Conservation (phyloP, 2,888 invertebrate genomes). For the Pammene fasciana region DNA sequence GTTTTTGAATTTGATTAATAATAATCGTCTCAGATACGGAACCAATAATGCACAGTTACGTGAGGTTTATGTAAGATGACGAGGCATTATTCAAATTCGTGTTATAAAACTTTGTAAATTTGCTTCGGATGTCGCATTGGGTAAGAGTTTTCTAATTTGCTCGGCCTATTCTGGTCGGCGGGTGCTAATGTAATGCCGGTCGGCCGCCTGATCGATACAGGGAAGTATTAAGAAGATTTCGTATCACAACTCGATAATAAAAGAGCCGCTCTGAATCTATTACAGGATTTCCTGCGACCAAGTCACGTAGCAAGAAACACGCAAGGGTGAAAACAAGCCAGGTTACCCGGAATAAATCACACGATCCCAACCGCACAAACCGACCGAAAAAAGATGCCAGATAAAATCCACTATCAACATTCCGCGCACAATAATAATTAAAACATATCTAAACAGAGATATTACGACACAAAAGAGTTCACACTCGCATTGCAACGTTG, state of each 20-base stretch:
- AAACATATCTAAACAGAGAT: slow-evolving; percentile 48
- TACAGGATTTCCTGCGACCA: slow-evolving; percentile 30
- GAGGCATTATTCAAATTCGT: slow-evolving; percentile 39
- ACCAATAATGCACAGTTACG: slow-evolving; percentile 41
- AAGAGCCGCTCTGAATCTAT: slow-evolving; percentile 20
- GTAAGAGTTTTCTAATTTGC: slow-evolving; percentile 42
- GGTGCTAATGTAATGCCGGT: slow-evolving; percentile 9
- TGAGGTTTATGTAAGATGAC: slow-evolving; percentile 40
- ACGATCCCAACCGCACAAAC: slow-evolving; percentile 24
- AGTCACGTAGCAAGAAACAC: slow-evolving; percentile 28
- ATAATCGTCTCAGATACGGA: slow-evolving; percentile 33
- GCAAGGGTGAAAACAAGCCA: slow-evolving; percentile 27
- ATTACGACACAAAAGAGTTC: slow-evolving; percentile 55
- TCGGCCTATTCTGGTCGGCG: slow-evolving; percentile 10
- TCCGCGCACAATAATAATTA: slow-evolving; percentile 49
- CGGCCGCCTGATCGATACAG: slow-evolving; percentile 7
- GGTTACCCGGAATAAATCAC: slow-evolving; percentile 40
- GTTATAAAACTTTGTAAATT: slow-evolving; percentile 41
- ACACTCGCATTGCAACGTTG: slow-evolving; percentile 63
- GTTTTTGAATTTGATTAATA: slow-evolving; percentile 34
- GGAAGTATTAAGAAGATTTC: slow-evolving; percentile 7
- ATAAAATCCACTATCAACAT: slow-evolving; percentile 34
- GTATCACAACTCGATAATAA: slow-evolving; percentile 16
- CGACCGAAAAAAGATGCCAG: slow-evolving; percentile 24
- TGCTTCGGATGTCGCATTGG: slow-evolving; percentile 39